Evolutionary conservation across 2,888 invertebrate species (phyloP).

Genomic region (Theretra japonica): DNA sequence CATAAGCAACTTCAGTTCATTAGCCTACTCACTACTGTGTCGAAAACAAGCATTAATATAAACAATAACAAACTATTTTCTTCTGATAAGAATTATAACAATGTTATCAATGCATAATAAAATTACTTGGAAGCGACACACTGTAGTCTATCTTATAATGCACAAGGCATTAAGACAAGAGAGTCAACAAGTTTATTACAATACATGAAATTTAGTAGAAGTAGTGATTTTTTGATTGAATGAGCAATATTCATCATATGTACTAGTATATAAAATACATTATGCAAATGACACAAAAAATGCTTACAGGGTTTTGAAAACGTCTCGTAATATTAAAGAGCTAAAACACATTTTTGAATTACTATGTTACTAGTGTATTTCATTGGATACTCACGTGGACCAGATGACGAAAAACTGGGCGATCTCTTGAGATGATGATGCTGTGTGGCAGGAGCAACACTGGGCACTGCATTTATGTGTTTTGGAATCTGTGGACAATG

Average conservation of each 20-base stretch:
- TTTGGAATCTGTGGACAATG: slow-evolving; percentile 52
- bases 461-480: slow-evolving; percentile 49
- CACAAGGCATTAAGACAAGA: no score
- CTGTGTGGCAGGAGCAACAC: slow-evolving; percentile 53
- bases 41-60: neutral
- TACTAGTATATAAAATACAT: no score
- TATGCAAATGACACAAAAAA: no score
- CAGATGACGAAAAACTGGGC: slow-evolving; percentile 72
- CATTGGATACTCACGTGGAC: slow-evolving; percentile 63
- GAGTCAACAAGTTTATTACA: no score
- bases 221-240: no score
- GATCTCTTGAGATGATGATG: slow-evolving; percentile 77
- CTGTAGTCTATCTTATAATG: no score
- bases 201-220: no score
- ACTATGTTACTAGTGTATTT: neutral
- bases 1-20: neutral
- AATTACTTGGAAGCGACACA: no score
- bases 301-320: no score
- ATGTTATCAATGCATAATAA: neutral
- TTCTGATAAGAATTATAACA: slow-evolving; percentile 8
- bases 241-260: no score
- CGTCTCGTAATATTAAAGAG: no score
- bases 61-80: slow-evolving; percentile 4
- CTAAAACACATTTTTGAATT: no score
- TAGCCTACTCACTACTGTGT: neutral